These are phyloP conservation scores for Mesembrinibis cayennensis DNA, from an alignment of 2,113 vertebrate species.

Conservation along the genomic window DNA sequence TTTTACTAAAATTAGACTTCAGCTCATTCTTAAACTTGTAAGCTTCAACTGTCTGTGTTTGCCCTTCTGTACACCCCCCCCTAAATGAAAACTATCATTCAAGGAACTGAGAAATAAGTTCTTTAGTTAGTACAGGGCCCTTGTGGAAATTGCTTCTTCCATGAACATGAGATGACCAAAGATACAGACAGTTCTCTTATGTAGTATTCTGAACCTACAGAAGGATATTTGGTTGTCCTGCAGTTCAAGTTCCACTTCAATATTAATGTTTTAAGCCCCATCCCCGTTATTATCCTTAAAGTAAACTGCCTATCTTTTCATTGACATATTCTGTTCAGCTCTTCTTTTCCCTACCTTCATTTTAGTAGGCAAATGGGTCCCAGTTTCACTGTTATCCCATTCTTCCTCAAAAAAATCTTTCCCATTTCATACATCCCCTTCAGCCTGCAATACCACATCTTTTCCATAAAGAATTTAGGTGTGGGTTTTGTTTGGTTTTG, in stretches of 20 bases:
- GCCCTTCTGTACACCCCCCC: background rate
- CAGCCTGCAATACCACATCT: background rate
- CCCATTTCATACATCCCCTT: background rate
- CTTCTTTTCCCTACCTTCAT: background rate
- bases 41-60: background rate
- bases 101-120: background rate
- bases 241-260: background rate
- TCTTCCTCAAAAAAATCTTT: background rate
- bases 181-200: background rate
- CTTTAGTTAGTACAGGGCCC: background rate
- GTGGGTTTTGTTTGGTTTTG: conserved; percentile 7
- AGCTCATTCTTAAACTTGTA: background rate
- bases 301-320: background rate
- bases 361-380: background rate
- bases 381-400: background rate
- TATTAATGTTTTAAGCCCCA: background rate
- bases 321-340: background rate
- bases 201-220: background rate
- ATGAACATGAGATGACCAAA: background rate
- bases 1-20: background rate
- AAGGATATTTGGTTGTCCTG: background rate
- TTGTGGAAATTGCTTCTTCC: background rate
- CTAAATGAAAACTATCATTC: background rate
- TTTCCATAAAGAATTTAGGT: conserved; percentile 11
- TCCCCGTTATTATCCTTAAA: background rate